Base-by-base conservation (phyloP, 2,888 invertebrate genomes). In the Phengaris alcon region DNA sequence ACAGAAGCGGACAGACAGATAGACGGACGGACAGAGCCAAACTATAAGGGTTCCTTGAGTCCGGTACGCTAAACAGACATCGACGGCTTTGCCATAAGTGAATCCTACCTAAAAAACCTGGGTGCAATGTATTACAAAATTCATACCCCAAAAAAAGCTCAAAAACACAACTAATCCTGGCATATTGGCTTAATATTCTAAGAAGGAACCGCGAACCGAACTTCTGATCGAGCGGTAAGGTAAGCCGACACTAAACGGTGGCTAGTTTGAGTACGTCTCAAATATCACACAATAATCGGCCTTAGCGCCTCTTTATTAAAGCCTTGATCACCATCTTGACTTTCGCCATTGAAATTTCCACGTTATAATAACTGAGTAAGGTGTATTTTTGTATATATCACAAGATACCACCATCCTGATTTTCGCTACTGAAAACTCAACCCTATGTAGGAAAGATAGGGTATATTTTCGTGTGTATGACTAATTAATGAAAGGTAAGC, bases 241-340 rank as follows among this genome's bases (percentile, higher is more conserved):
- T 88, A 91, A 92, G 84, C 87, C 79, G 90, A 91, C 85, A 90
- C 90, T 88, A 87, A 89, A 90, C 90, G 89, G 90, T 89, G 90
- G 90, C 89, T 85, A 87, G 84, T 85, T 64, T 22, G 22, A 59
- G 57, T n/a, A 85, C 85, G 82, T 80, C 79, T 83, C 85, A 82
- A 83, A 84, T 81, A 81, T 79, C 82, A 84, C 75, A 73, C 75
- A 35, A 86, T 83, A 83, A 77, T 4, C 77, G 70, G 83, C 84
- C 79, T 81, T 85, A 85, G 52, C 74, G 57, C 78, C 78, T 73
- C 35, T 72, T 44, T 48, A 78, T 77, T 78, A 75, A 69, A 0
- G 1, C 76, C 68, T 70, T 75, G 15, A 48, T 12, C n/a, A 22
- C 48, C 13, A 22, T 51, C 51, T 13, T 4, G 6, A 12, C 7